Evolutionary conservation across 2,888 invertebrate genomes (phyloP), one percentile per base, ranked within the genome.

Genomic region (Lasioglossum morio): DNA sequence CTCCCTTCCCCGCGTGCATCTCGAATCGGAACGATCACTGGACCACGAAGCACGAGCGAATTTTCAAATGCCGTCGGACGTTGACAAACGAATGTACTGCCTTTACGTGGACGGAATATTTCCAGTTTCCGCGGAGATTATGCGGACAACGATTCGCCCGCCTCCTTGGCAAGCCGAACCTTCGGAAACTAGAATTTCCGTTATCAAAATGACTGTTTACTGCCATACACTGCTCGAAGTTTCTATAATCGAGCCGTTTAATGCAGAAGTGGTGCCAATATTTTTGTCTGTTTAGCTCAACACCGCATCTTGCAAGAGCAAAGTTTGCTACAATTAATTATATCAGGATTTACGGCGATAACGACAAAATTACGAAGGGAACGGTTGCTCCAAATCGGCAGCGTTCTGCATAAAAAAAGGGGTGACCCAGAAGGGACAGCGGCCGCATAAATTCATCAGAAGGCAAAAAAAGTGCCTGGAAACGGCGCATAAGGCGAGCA

Each of bases 401-500:
- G 40, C 40, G 40, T 10, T 57, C 4, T n/a, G 27, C n/a, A n/a
- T 3, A 23, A n/a, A 4, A 27, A 27, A 60, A 27, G 8, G 4
- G 4, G 4, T 27, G n/a, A 27, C 4, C 60, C 12, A 5, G 5
- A 60, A 12, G 27, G 14, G 12, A 8, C 16, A 30, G 12, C 16
- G 40, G 27, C 40, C 82, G 72, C 72, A 57, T 83, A 72, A 76
- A 66, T 82, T 72, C 57, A 27, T 30, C 27, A 19, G 0, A 43
- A 27, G 27, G 75, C 53, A 77, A 75, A 1, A 43, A 63, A 60
- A 48, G n/a, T 16, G 27, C 57, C 43, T 84, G 74, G 34, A 66
- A 73, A 46, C 73, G 48, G 46, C 30, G 73, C 77, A 48, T 53
- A 74, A 81, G 70, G 77, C 79, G 74, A 86, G 74, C 66, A 80